A percentile compares a stretch with the other conserved stretches of the same genome.
phyloP scores from a whole-genome alignment of 2,113 vertebrate species.

The Pao palembangensis region DNA sequence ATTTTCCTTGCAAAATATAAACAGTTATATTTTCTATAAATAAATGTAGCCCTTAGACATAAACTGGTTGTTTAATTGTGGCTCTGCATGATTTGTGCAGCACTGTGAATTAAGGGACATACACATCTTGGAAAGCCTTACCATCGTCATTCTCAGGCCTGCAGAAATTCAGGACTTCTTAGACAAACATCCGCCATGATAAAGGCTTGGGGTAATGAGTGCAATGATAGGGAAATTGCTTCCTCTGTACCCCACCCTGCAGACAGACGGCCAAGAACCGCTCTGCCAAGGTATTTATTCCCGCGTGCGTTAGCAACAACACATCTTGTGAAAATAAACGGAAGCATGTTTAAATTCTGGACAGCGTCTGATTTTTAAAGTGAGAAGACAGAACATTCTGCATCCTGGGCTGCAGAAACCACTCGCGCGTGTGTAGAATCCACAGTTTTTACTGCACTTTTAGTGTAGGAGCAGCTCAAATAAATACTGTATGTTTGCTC shows the following conservation, averaged over 20 bases:
- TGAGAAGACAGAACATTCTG: too few species aligned
- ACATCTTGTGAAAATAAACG: slow-evolving; percentile 50
- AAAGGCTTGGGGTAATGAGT: slow-evolving; percentile 49
- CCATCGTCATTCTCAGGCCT: slow-evolving; percentile 6
- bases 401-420: too few species aligned
- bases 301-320: slow-evolving; percentile 29
- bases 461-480: neutral
- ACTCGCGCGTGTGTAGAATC: too few species aligned
- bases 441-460: neutral
- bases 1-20: neutral
- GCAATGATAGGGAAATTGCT: slow-evolving; percentile 60
- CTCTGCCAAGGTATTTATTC: slow-evolving; percentile 42
- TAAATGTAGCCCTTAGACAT: neutral
- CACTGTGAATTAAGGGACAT: too few species aligned
- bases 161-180: slow-evolving; percentile 23
- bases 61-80: slow-evolving; percentile 19
- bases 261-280: neutral
- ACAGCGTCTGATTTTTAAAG: too few species aligned
- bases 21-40: slow-evolving; percentile 2
- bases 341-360: slow-evolving; percentile 7
- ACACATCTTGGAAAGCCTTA: too few species aligned
- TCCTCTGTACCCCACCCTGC: slow-evolving; percentile 39
- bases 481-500: too few species aligned
- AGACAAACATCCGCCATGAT: slow-evolving; percentile 63
- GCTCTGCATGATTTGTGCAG: slow-evolving; percentile 3